phyloP scores from a whole-genome alignment of 2,797 vertebrate genomes.

The Lepilemur ruficaudatus region DNA sequence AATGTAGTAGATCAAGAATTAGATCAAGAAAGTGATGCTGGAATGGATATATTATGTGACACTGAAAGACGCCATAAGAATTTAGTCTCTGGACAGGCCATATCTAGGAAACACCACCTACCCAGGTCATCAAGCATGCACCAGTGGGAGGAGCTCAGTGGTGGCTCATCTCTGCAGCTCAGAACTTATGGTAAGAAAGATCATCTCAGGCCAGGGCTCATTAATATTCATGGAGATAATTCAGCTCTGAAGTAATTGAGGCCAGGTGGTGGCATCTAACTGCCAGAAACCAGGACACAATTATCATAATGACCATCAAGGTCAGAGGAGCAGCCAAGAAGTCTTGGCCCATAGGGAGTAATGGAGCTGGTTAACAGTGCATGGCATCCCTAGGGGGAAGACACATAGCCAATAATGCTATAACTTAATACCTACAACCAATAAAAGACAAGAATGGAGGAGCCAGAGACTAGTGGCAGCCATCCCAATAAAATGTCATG shows the following conservation, averaged over 20 bases:
- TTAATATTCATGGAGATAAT: conserved; percentile 43
- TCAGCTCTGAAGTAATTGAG: conserved; percentile 14
- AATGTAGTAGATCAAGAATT: background rate
- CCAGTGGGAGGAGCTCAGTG: background rate
- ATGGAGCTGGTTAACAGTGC: conserved; percentile 14
- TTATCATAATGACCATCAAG: conserved; percentile 43
- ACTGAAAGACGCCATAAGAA: background rate
- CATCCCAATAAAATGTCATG: background rate
- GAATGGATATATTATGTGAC: background rate
- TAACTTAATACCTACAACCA: background rate
- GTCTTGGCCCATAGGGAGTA: background rate
- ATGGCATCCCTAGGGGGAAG: background rate
- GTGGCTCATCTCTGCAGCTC: background rate
- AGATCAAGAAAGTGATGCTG: background rate
- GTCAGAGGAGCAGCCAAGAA: conserved; percentile 20
- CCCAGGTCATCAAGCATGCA: background rate
- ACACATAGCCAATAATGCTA: background rate
- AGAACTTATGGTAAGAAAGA: background rate
- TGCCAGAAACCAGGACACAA: conserved; percentile 40
- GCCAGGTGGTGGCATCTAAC: conserved; percentile 37
- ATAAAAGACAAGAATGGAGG: background rate
- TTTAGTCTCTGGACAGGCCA: background rate
- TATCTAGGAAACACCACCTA: background rate
- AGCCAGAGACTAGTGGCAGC: background rate
- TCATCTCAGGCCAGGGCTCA: background rate